Evolutionary conservation across 2,797 vertebrate genomes (phyloP), one percentile per base, ranked within the genome.

Genomic region (Mionectes olivaceus): DNA sequence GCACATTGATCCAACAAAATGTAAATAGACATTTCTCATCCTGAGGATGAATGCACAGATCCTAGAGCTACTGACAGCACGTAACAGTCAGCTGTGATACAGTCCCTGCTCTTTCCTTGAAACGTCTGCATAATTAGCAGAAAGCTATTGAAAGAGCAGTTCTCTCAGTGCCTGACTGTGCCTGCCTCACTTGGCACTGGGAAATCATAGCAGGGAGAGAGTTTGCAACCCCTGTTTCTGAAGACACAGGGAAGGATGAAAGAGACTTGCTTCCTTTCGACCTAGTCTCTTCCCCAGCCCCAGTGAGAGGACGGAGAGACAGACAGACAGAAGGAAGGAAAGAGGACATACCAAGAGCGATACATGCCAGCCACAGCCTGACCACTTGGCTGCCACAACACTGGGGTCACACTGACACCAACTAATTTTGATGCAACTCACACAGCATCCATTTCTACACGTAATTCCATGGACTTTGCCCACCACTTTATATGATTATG

Each of bases 21-120:
- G 44, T 83, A 96, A 94, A 93, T 6, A 96, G 87, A 84, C 80
- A 77, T 94, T 91, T 92, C 91, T 93, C 74, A 91, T 77, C 77
- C 76, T n/a, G 57, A 46, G 67, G 87, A 79, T 49, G 78, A 88
- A 86, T 7, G 52, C 73, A 65, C 44, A 85, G 74, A 90, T 81
- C 80, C 41, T 59, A 73, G 52, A 2, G 19, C 50, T 65, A 79
- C 75, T 85, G 89, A 81, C 76, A 95, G 67, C 44, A 27, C 0
- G 1, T 1, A 33, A 10, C 53, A 91, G 61, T 53, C 68, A 75
- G 35, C 1, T 24, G 55, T 0, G 0, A 65, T 21, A 64, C 11
- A 4, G 8, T 15, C 43, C 33, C 56, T 23, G 32, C 0, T 6
- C n/a, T 46, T 24, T 64, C 68, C 57, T 77, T 16, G 1, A 76